These are phyloP conservation scores for Argyrosomus japonicus DNA, from an alignment of 2,113 vertebrate species.

Conservation along the genomic window DNA sequence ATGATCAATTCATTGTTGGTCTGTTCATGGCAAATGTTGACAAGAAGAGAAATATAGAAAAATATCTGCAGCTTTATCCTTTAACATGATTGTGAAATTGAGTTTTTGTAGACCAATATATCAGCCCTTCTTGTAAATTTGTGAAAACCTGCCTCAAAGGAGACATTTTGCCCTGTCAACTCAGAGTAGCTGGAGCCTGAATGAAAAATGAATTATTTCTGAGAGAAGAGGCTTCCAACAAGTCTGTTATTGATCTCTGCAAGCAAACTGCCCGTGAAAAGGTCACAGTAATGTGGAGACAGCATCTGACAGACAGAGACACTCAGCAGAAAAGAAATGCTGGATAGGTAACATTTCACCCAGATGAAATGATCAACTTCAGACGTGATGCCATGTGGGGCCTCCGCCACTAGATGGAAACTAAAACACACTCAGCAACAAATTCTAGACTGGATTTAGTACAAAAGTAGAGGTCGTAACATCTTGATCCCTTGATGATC, in stretches of 20 bases:
- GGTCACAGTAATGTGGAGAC: slow-evolving; percentile 36
- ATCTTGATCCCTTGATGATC: not conserved
- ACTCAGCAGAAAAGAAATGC: not conserved
- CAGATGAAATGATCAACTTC: not conserved
- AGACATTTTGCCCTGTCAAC: slow-evolving; percentile 12
- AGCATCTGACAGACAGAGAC: not conserved
- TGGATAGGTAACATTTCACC: not conserved
- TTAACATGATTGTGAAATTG: not conserved
- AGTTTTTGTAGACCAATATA: not conserved
- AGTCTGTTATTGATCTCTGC: slow-evolving; percentile 21
- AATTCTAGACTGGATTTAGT: rapidly evolving
- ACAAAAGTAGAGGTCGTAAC: not conserved
- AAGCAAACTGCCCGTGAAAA: slow-evolving; percentile 38
- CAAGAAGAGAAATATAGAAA: not conserved
- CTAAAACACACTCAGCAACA: not conserved
- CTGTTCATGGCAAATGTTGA: not conserved
- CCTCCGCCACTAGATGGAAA: slow-evolving; percentile 46
- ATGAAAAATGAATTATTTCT: slow-evolving; percentile 9
- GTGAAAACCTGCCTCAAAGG: not conserved
- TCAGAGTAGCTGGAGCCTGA: slow-evolving; percentile 1
- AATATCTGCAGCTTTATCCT: not conserved
- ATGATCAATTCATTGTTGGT: not conserved
- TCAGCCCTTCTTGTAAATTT: not conserved
- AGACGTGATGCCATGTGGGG: not conserved
- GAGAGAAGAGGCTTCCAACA: slow-evolving; percentile 6